phyloP scores from a whole-genome alignment of 1,140 invertebrate genomes.

The Chionoecetes opilio region DNA sequence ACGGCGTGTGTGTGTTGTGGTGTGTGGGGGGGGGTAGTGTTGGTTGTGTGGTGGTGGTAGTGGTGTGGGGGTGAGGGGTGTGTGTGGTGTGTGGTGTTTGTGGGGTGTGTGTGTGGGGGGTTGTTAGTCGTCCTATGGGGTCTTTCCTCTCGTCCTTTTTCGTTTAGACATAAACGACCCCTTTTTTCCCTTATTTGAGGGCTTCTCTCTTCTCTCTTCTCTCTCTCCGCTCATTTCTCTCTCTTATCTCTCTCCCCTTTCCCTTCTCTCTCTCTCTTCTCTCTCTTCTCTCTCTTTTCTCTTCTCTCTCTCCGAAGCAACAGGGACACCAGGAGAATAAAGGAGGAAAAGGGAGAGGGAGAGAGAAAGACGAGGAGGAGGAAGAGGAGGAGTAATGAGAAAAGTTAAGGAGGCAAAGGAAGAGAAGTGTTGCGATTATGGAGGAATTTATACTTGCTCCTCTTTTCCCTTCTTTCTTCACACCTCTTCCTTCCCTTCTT shows the following conservation, averaged over 20 bases:
- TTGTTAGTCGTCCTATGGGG: too few relatives aligned
- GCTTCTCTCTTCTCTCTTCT: conserved; percentile 10
- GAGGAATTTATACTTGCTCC: too few relatives aligned
- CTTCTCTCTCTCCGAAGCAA: background rate
- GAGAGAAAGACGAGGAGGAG: too few relatives aligned
- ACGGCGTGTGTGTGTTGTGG: background rate
- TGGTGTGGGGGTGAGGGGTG: too few relatives aligned
- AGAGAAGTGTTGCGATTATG: background rate
- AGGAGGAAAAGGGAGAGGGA: background rate
- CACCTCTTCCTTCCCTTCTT: too few relatives aligned
- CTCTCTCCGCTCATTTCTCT: background rate
- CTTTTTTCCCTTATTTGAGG: background rate
- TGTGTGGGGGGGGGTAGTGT: background rate
- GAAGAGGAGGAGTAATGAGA: too few relatives aligned
- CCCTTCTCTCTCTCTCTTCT: background rate
- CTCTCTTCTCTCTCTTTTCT: background rate
- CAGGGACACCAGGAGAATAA: background rate
- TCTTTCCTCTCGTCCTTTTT: too few relatives aligned
- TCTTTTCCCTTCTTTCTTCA: too few relatives aligned
- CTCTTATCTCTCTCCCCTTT: conserved; percentile 13
- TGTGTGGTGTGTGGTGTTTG: background rate
- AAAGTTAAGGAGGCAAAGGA: background rate
- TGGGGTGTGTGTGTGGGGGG: background rate
- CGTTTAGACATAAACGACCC: too few relatives aligned
- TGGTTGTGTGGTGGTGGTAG: background rate